Percentiles rank a stretch among this genome's conserved stretches.
Evolutionary conservation across 2,888 invertebrate species (phyloP).

Genomic region (Aquatica leii): DNA sequence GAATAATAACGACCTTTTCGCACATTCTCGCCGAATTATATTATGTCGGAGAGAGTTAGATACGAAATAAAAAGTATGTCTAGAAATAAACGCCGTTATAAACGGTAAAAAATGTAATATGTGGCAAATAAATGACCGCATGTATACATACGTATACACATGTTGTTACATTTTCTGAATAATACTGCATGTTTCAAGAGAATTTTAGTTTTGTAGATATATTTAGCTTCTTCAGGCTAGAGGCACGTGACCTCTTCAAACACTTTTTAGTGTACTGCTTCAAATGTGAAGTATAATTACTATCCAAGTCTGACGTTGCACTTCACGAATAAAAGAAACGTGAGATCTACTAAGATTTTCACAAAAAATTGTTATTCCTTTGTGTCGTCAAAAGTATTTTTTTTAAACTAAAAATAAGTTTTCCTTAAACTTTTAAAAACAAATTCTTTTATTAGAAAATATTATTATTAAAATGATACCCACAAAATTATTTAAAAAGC

Average conservation of each 20-base stretch:
- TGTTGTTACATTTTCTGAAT: neutral
- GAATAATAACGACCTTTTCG: conserved; percentile 15
- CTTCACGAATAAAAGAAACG: conserved; percentile 27
- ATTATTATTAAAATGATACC: too few species aligned
- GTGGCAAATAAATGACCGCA: conserved; percentile 1
- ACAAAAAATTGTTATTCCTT: neutral
- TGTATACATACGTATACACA: neutral
- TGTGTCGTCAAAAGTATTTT: too few species aligned
- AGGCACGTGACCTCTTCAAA: conserved; percentile 30
- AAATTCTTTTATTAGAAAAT: too few species aligned
- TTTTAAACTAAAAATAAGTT: too few species aligned
- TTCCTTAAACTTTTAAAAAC: too few species aligned
- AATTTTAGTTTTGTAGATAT: conserved; percentile 24
- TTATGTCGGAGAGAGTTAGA: too few species aligned
- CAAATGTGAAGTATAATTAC: conserved; percentile 32
- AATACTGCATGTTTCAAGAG: conserved; percentile 16
- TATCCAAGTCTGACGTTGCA: conserved; percentile 19
- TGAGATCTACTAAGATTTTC: conserved; percentile 19
- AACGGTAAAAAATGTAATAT: neutral
- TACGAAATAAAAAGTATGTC: neutral
- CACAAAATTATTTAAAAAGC: too few species aligned
- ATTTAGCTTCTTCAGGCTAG: conserved; percentile 21
- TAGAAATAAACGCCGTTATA: neutral
- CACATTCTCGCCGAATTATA: conserved; percentile 7
- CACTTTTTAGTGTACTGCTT: conserved; percentile 14